Conservation (phyloP, 2,888 invertebrate species). For the Hoplodrina ambigua region DNA sequence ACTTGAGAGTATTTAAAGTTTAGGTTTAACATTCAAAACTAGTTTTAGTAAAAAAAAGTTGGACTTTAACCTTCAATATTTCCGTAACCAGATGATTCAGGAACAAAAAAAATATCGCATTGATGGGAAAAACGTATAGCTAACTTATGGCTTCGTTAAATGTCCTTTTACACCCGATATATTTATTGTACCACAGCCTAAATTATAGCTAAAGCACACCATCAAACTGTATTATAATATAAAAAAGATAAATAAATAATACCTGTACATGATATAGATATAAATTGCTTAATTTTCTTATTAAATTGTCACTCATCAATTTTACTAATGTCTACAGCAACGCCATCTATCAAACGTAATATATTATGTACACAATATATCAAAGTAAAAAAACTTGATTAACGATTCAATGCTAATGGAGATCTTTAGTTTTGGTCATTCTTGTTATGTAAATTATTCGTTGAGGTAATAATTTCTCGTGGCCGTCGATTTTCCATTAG, state of each 20-base stretch:
- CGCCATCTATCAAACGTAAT: constrained; percentile 56
- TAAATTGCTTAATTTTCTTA: constrained; percentile 52
- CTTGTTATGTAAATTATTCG: constrained; percentile 61
- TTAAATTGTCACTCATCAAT: constrained; percentile 60
- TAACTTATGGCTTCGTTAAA: no score
- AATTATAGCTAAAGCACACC: constrained; percentile 4
- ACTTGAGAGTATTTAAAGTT: no score
- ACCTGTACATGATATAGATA: constrained; percentile 33
- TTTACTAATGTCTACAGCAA: constrained; percentile 44
- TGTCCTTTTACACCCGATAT: no score
- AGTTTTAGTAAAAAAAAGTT: no score
- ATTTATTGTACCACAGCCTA: no score
- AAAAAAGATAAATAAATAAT: constrained; percentile 26
- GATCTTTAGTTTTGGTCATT: constrained; percentile 62
- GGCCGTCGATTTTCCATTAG: constrained; percentile 56
- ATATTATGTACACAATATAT: constrained; percentile 50
- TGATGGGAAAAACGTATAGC: no score
- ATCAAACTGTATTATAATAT: constrained; percentile 10
- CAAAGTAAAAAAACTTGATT: constrained; percentile 61
- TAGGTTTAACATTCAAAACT: no score
- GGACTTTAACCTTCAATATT: no score
- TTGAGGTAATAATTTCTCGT: constrained; percentile 54
- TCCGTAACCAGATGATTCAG: no score
- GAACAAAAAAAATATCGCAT: no score
- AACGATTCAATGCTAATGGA: constrained; percentile 61